phyloP scores from a whole-genome alignment of 2,797 vertebrate genomes.

The Onychomys torridus region DNA sequence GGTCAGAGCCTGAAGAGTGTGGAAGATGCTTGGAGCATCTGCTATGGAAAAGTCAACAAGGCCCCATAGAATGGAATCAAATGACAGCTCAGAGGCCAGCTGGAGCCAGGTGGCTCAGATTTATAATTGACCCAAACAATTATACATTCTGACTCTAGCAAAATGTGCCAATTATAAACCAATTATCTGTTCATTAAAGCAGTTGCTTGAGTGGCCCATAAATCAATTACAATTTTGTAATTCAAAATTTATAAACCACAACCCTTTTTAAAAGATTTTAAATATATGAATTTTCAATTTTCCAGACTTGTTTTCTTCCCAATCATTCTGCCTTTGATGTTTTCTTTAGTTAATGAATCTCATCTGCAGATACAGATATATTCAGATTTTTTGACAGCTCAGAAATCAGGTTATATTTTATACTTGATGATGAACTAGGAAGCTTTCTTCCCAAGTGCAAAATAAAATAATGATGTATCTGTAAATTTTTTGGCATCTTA shows the following conservation, averaged over 20 bases:
- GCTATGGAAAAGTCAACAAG: not conserved
- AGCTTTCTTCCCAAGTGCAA: not conserved
- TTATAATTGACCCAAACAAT: slow-evolving; percentile 46
- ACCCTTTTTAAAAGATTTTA: slow-evolving; percentile 6
- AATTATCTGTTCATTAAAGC: slow-evolving; percentile 58
- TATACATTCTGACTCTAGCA: slow-evolving; percentile 16
- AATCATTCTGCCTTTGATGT: not conserved
- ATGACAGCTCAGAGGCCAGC: not conserved
- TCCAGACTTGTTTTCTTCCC: not conserved
- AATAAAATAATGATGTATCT: slow-evolving; percentile 47
- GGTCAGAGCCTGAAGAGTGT: not conserved
- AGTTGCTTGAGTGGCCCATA: slow-evolving; percentile 26
- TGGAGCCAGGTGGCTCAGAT: slow-evolving; percentile 22
- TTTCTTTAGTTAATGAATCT: slow-evolving; percentile 2
- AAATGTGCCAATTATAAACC: slow-evolving; percentile 65
- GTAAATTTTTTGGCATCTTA: not conserved
- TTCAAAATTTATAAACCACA: slow-evolving; percentile 8
- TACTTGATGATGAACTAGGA: not conserved
- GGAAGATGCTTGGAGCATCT: not conserved
- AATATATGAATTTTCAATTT: not conserved
- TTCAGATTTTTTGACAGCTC: slow-evolving; percentile 46
- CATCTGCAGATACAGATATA: not conserved
- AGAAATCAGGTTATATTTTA: slow-evolving; percentile 50
- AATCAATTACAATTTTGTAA: slow-evolving; percentile 52
- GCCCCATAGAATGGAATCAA: not conserved